These are phyloP conservation scores for Bradysia coprophila DNA, from an alignment of 1,140 invertebrate species.

Conservation along the genomic window DNA sequence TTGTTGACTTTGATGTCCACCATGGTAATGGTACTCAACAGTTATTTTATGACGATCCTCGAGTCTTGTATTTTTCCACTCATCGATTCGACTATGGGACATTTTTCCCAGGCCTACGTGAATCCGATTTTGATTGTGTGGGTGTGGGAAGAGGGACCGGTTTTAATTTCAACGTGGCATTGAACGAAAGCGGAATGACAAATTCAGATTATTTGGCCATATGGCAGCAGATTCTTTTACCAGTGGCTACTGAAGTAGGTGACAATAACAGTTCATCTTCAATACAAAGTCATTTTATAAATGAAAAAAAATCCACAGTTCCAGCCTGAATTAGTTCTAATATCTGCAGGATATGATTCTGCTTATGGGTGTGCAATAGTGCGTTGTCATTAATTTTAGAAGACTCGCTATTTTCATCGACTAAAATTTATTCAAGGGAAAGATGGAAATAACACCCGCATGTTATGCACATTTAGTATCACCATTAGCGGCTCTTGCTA, in stretches of 20 bases:
- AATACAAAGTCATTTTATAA: no score
- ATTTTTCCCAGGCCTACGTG: conserved; percentile 84
- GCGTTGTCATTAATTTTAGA: conserved; percentile 19
- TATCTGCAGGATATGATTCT: conserved; percentile 84
- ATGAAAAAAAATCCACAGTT: conserved; percentile 52
- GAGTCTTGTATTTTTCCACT: conserved; percentile 93
- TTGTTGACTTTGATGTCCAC: conserved; percentile 96
- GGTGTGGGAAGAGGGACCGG: conserved; percentile 58
- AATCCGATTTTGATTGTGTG: conserved; percentile 73
- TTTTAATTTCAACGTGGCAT: conserved; percentile 84
- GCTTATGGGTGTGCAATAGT: conserved; percentile 76
- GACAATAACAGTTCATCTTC: background rate
- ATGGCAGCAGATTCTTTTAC: conserved; percentile 74
- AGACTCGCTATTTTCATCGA: no score
- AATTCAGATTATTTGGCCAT: conserved; percentile 84
- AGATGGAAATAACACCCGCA: conserved; percentile 78
- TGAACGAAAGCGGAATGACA: conserved; percentile 66
- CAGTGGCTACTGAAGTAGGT: conserved; percentile 74
- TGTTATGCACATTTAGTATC: conserved; percentile 71
- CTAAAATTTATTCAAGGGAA: conserved; percentile 38
- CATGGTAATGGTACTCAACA: conserved; percentile 91
- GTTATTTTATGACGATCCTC: conserved; percentile 84
- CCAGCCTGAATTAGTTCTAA: conserved; percentile 68
- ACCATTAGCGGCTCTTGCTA: conserved; percentile 47
- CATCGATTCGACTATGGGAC: conserved; percentile 87